Evolutionary conservation across 37 sponge, comb jelly and placozoan species (phyloP), one percentile per base, ranked within the genome.

Genomic region (Crambe crambe): DNA sequence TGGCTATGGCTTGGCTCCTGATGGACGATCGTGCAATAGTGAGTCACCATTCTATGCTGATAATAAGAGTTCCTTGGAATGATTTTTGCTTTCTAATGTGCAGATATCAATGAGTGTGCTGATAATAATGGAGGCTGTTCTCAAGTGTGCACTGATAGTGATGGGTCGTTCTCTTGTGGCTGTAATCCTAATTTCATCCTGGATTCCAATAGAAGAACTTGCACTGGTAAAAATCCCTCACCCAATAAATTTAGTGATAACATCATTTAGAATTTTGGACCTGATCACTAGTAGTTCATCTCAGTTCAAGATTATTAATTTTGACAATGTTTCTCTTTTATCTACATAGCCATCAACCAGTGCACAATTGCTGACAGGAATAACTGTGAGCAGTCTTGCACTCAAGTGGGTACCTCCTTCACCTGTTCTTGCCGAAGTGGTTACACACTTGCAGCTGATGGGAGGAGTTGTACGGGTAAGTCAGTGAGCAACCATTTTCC

Each of bases 111-210:
- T 77, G 85, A 84, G 51, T 84, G 85, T 84, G 21, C n/a, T 25
- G 68, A 58, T 41, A 80, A 75, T 40, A 86, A 86, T 80, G 87
- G 87, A 25, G 87, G 87, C 2, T 86, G 87, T 74, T 25, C 81
- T 30, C 60, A 74, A 1, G 23, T 26, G 17, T 86, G 87, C 68
- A 44, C 67, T 29, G 73, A 86, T 27, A 75, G 4, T 36, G 20
- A 18, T 37, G 80, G 80, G n/a, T 77, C 79, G n/a, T 82, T 69
- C 44, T 9, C 0, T 0, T 88, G 88, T 58, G 37, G 51, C 27
- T 87, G 87, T 75, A 56, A 39, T 30, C 37, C 27, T 87, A 81
- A 81, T 1, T 87, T 65, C 69, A 42, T 6, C 1, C 72, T 90
- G 42, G 63, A 35, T 34, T n/a, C 32, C 1, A 77, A 81, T 73